Percentiles rank a stretch among this genome's conserved stretches.
phyloP scores from a whole-genome alignment of 2,113 vertebrate species.

The Urocynchramus pylzowi region DNA sequence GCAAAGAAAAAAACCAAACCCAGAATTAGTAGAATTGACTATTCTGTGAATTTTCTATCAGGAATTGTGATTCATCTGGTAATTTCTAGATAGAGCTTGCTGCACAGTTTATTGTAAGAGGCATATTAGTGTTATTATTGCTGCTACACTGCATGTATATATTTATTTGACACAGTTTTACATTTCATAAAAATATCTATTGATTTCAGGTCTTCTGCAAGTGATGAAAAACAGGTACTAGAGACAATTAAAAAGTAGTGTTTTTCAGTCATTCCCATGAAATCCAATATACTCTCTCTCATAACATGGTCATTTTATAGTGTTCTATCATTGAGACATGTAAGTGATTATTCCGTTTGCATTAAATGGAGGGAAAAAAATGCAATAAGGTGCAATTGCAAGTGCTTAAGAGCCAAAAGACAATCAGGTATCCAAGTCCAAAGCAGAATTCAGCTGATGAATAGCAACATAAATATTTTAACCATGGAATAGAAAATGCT shows the following conservation, averaged over 20 bases:
- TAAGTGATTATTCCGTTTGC: neutral
- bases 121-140: neutral
- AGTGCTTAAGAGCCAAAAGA: neutral
- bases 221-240: neutral
- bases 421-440: neutral
- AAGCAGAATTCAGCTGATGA: neutral
- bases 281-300: neutral
- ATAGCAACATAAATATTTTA: neutral
- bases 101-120: neutral
- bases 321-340: rapidly evolving
- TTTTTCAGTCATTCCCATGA: neutral
- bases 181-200: neutral
- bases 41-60: neutral
- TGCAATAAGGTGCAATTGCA: neutral
- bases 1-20: neutral
- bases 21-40: neutral
- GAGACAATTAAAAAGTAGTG: neutral
- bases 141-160: neutral
- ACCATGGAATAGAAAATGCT: neutral
- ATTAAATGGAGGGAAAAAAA: neutral
- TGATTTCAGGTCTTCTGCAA: neutral
- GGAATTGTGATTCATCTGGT: neutral
- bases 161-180: neutral
- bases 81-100: neutral
- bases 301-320: neutral